Evolutionary conservation across 2,888 invertebrate genomes (phyloP), one percentile per base, ranked within the genome.

Genomic region (Cheilosia soror): DNA sequence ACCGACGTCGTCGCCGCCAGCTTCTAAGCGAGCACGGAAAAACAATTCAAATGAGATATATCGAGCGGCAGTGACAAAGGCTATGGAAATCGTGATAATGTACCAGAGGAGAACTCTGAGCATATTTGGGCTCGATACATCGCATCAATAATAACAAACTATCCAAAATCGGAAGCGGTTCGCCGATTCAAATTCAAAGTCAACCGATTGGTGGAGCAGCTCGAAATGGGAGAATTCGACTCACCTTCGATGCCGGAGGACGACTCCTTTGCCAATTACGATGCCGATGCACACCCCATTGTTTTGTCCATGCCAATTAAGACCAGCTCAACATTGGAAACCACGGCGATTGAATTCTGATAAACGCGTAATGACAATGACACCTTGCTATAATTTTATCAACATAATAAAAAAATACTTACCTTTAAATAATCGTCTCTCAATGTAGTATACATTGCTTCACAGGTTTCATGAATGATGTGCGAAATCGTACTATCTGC

Each of bases 391-490:
- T 4, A 6, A 33, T 33, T 33, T 33, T 4, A 33, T 33, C 6
- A 33, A 33, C 6, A 33, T 5, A 33, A 33, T 5, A 33, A 5
- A 33, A 33, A 33, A 5, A 6, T 33, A 27, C 51, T 51, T 25
- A 5, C 25, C 25, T 51, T 51, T 25, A 51, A 27, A 25, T 51
- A 27, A 1, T 51, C 2, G 27, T 51, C 3, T 5, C 25, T 51
- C 25, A 25, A 29, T 53, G 29, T 53, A 29, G 53, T 29, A 9
- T 53, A 53, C 27, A 53, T 53, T 13, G 53, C 13, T 53, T 53
- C 29, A 53, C 53, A 53, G 29, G 53, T 53, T 53, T 53, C 53
- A 53, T 11, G 29, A 29, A 53, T 5, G 53, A 53, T 27, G 51
- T 2, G 27, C 9, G 27, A 51, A 27, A 51, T 51, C 15, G 44